These are phyloP conservation scores for Crossaster papposus DNA, from an alignment of 53 echinoderm and acorn worm species.

Conservation along the genomic window DNA sequence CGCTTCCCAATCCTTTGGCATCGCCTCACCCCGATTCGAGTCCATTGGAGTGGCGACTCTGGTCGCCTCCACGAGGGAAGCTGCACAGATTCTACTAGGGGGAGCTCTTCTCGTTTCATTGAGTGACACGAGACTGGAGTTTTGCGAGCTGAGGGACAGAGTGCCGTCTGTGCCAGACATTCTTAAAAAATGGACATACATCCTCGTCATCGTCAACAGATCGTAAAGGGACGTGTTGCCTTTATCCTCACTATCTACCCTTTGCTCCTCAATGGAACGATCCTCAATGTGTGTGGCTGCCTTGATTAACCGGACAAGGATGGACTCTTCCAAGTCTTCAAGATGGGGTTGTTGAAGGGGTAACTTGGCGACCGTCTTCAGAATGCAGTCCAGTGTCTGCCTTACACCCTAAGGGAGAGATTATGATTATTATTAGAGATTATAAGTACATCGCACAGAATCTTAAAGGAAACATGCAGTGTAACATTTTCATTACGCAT, in stretches of 20 bases:
- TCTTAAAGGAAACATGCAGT: too few species aligned
- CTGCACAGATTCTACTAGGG: neutral
- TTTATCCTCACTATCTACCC: conserved; percentile 5
- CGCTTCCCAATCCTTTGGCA: neutral
- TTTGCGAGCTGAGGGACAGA: conserved; percentile 21
- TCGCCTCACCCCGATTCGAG: neutral
- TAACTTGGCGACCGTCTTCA: conserved; percentile 71
- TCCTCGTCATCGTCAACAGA: conserved; percentile 23
- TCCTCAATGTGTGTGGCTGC: conserved; percentile 61
- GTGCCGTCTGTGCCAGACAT: neutral
- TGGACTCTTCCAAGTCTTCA: conserved; percentile 39
- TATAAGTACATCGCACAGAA: neutral
- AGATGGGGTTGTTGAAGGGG: conserved; percentile 56
- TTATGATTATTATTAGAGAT: neutral
- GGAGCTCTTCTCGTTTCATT: neutral
- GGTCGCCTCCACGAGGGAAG: neutral
- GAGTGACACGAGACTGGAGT: conserved; percentile 11
- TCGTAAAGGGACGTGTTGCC: neutral
- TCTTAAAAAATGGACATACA: conserved; percentile 30
- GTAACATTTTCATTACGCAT: too few species aligned
- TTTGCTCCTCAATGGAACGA: conserved; percentile 6
- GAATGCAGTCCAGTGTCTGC: conserved; percentile 82
- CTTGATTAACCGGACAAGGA: conserved; percentile 59
- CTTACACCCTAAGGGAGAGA: conserved; percentile 58
- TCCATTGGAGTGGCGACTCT: neutral